These are phyloP conservation scores for Notechis scutatus DNA, from an alignment of 2,113 vertebrate genomes.

Conservation along the genomic window DNA sequence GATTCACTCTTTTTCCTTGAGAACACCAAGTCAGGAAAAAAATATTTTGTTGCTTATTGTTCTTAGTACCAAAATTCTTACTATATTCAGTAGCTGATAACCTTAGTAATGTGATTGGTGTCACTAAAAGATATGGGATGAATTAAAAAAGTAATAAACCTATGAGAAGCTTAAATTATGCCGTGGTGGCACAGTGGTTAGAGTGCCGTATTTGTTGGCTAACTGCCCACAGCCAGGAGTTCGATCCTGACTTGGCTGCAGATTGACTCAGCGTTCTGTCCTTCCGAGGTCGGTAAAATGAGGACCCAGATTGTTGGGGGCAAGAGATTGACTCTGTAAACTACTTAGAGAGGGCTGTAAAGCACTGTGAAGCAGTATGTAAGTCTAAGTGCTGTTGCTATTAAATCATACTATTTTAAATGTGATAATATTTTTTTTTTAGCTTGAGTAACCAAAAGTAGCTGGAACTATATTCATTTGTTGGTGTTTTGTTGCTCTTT, in stretches of 20 bases:
- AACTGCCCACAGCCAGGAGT: too few species aligned
- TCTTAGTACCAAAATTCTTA: background rate
- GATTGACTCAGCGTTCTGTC: too few species aligned
- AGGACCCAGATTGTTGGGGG: too few species aligned
- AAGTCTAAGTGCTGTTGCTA: too few species aligned
- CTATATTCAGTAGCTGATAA: background rate
- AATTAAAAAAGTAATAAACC: background rate
- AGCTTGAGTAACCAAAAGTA: background rate
- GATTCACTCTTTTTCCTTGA: background rate
- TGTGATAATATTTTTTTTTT: too few species aligned
- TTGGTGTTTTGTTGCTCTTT: background rate
- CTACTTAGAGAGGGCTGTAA: too few species aligned
- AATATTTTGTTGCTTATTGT: background rate
- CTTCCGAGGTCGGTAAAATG: too few species aligned
- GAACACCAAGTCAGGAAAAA: background rate
- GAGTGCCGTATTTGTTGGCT: too few species aligned
- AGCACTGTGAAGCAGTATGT: too few species aligned
- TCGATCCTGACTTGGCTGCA: too few species aligned
- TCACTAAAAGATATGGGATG: background rate
- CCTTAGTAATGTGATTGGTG: background rate
- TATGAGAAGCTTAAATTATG: background rate
- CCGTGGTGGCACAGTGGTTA: too few species aligned
- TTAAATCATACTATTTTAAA: background rate
- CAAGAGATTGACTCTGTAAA: too few species aligned
- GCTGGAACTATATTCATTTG: background rate